Evolutionary conservation across 1,140 invertebrate species (phyloP), one percentile per base, ranked within the genome.

Genomic region (Yoshiicerus persimilis): DNA sequence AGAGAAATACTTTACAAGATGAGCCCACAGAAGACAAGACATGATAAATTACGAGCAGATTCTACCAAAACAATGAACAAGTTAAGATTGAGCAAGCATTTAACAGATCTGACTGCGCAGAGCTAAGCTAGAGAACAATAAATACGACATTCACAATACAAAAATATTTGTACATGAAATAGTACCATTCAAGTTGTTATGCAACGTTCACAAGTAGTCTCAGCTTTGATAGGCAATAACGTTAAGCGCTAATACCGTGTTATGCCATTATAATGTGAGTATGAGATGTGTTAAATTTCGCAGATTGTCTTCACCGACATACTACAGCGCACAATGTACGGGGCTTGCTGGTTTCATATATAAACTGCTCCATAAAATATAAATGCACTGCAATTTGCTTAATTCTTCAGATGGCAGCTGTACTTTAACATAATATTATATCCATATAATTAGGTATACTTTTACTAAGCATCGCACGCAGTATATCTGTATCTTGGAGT

Each of bases 21-120:
- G 66, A 70, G 66, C 30, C 25, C 66, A 32, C 27, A 16, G 66
- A 16, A 70, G 66, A 70, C 66, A 70, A 25, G 9, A 70, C 66
- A 70, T 70, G 66, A 70, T 70, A 70, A 70, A 70, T 70, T 70
- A 70, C 66, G 66, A 70, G 66, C 66, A 70, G 66, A 70, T 32
- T 70, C 25, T 70, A 70, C 27, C 25, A 30, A 70, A 70, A 70
- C 66, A 70, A 70, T 70, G 66, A 27, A 32, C 25, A 70, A 30
- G 66, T 30, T 30, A 13, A 70, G 25, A 70, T 30, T 27, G 30
- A 70, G 66, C 25, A 32, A 70, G 66, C 66, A 25, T 70, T 70
- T 70, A 70, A 32, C 25, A 70, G 25, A 70, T 70, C 30, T 70
- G 66, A 10, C 25, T 70, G 66, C 16, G 30, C 27, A 70, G 66